Evolutionary conservation across 2,888 invertebrate species (phyloP).

Genomic region (Halictus quadricinctus): DNA sequence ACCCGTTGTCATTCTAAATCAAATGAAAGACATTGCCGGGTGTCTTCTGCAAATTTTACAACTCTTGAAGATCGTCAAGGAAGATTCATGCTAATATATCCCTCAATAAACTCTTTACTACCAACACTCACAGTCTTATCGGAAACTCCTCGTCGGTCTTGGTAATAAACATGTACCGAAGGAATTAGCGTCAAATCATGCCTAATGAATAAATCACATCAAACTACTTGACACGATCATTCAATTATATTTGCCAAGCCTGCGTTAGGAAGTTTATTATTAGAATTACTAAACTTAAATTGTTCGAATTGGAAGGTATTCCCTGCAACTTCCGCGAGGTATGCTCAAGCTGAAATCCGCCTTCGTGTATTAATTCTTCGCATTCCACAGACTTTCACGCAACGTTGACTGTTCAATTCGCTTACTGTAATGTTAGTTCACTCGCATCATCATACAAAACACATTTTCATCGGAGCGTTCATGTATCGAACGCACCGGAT

Average conservation of each 20-base stretch:
- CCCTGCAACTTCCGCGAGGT: not conserved
- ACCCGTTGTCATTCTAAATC: not conserved
- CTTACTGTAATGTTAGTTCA: not conserved
- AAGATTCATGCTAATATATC: not conserved
- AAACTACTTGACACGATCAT: not conserved
- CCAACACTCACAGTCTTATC: not conserved
- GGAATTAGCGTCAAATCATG: not conserved
- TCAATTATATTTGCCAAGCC: not conserved
- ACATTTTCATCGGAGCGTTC: not conserved
- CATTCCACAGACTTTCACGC: conserved; percentile 4
- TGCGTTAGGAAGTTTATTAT: not conserved
- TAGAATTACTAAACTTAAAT: not conserved
- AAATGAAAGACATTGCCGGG: not conserved
- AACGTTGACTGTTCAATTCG: conserved; percentile 4
- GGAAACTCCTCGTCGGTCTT: not conserved
- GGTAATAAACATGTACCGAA: not conserved
- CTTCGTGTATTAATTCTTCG: conserved; percentile 11
- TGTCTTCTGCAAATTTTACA: not conserved
- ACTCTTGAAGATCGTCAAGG: not conserved
- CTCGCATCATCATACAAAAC: conserved; percentile 8
- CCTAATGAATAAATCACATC: not conserved
- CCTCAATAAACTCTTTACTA: not conserved
- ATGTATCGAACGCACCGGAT: not conserved
- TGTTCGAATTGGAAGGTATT: not conserved
- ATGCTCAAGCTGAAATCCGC: not conserved